Evolutionary conservation across 1,140 invertebrate species (phyloP).

Genomic region (Drosophila eugracilis): DNA sequence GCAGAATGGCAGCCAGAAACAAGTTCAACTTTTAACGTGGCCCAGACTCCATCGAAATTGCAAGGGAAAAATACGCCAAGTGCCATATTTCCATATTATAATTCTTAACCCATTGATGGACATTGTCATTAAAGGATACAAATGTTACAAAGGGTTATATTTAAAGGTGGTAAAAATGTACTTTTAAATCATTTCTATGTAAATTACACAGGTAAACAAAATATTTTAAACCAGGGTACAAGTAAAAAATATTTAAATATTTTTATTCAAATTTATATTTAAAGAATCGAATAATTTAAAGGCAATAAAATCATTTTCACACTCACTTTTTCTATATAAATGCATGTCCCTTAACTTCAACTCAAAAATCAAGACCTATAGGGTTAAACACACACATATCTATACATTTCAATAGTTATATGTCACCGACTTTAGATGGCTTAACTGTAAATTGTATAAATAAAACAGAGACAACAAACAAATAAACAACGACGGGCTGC

Average conservation of each 20-base stretch:
- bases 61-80: slow-evolving; percentile 7
- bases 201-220: no score
- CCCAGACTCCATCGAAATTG: slow-evolving; percentile 23
- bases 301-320: no score
- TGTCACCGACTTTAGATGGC: slow-evolving; percentile 29
- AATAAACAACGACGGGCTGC: slow-evolving; percentile 40
- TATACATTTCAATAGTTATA: slow-evolving; percentile 12
- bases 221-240: no score
- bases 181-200: background rate
- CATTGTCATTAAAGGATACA: no score
- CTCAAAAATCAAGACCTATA: background rate
- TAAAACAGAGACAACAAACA: slow-evolving; percentile 63
- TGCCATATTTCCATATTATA: slow-evolving; percentile 34
- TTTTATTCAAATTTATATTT: no score
- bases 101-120: slow-evolving; percentile 16
- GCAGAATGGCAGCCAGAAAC: slow-evolving; percentile 22
- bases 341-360: no score
- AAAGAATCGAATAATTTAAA: no score
- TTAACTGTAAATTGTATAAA: slow-evolving; percentile 80
- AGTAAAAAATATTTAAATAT: no score
- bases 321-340: background rate
- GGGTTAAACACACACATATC: slow-evolving; percentile 28
- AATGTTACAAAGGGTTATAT: no score
- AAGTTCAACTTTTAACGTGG: slow-evolving; percentile 30
- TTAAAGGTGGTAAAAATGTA: no score